Base-by-base conservation (phyloP, 2,888 invertebrate species). In the Leucophenga montana region DNA sequence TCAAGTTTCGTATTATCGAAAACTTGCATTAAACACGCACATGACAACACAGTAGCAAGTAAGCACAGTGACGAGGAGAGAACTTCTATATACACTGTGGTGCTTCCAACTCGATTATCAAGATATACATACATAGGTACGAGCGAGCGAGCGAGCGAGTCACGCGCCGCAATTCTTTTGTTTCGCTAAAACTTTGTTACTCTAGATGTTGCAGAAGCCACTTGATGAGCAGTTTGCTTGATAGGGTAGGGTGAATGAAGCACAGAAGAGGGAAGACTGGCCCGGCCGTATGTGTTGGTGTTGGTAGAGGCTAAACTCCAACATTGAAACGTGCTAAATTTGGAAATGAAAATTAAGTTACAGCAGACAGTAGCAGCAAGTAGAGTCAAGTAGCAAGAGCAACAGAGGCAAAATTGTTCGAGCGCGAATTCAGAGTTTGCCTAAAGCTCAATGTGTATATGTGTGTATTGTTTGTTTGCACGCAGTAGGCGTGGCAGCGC, bases 11-110 rank as follows among this genome's bases (percentile, higher is more conserved):
- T 72, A 76, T 72, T 74, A 75, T 76, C 72, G 75, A 68, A 78
- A 81, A 80, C 79, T 82, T 78, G 77, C 79, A 75, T 80, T 79
- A 69, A 73, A 71, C 81, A 81, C 81, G 80, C 81, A 78, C 80
- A 77, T 81, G 80, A 72, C 75, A 72, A 74, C 76, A 53, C n/a
- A 20, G 56, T n/a, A n/a, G 13, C 31, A 31, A 54, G 72, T 69
- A 68, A 3, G 6, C 57, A 61, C n/a, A 61, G 8, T 39, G 11
- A 11, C 39, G 27, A 27, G 27, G 27, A 27, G n/a, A n/a, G n/a
- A n/a, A n/a, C n/a, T n/a, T n/a, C n/a, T n/a, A n/a, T n/a, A n/a
- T n/a, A n/a, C 27, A 27, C 27, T n/a, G n/a, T n/a, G n/a, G n/a
- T n/a, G n/a, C 27, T 27, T 27, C 27, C 2, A 27, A 27, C 27